These are phyloP conservation scores for Echinometra lucunter DNA, from an alignment of 53 echinoderm and acorn worm species.

Conservation along the genomic window DNA sequence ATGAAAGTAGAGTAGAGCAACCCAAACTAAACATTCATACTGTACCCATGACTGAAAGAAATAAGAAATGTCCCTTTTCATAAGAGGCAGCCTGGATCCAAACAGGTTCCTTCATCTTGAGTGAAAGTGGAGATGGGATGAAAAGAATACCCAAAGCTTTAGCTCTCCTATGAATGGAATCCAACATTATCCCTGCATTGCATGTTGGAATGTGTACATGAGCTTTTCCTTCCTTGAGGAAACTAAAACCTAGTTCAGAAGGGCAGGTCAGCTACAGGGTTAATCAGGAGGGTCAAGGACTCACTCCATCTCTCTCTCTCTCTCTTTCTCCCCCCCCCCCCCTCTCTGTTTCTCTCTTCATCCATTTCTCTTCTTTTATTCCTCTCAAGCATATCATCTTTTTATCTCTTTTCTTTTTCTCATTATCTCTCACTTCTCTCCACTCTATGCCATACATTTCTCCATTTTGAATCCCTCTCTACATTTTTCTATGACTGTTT, in stretches of 20 bases:
- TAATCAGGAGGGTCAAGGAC: not conserved
- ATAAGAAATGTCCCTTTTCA: not conserved
- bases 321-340: not conserved
- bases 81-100: not conserved
- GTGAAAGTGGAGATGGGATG: not conserved
- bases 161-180: slow-evolving; percentile 42
- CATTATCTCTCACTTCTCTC: not conserved
- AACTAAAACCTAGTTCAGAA: not conserved
- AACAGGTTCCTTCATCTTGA: not conserved
- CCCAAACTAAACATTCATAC: not conserved
- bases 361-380: no score
- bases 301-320: not conserved
- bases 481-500: not conserved
- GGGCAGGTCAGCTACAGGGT: not conserved
- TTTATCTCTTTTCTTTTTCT: not conserved
- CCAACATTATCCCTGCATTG: slow-evolving; percentile 8
- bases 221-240: slow-evolving; percentile 39
- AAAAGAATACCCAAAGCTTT: not conserved
- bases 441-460: not conserved
- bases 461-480: not conserved
- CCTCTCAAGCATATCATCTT: no score
- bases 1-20: not conserved
- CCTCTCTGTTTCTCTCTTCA: not conserved
- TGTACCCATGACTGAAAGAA: not conserved
- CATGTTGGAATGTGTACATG: slow-evolving; percentile 28